These are phyloP conservation scores for Chrysodeixis includens DNA, from an alignment of 2,888 invertebrate genomes.

Conservation along the genomic window DNA sequence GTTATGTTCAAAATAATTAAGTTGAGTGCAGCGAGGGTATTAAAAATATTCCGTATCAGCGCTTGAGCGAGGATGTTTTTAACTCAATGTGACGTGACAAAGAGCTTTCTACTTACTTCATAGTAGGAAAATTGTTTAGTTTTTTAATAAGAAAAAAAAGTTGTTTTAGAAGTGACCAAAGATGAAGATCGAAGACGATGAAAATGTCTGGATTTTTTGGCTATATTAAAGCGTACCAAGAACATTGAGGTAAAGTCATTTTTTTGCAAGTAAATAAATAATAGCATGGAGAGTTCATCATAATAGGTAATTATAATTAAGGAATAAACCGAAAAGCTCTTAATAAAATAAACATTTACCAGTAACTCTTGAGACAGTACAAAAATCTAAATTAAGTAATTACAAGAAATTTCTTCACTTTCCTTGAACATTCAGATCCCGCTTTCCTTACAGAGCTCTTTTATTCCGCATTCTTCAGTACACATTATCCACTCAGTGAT, in stretches of 20 bases:
- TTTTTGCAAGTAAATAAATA: no score
- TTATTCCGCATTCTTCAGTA: conserved; percentile 45
- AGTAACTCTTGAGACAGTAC: not conserved
- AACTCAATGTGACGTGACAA: not conserved
- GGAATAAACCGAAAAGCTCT: no score
- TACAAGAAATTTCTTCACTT: conserved; percentile 26
- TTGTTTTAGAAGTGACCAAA: no score
- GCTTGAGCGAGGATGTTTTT: not conserved
- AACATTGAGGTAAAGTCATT: no score
- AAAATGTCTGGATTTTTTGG: no score
- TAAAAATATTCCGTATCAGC: not conserved
- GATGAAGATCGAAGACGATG: no score
- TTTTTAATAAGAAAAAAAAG: not conserved
- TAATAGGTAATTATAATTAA: no score
- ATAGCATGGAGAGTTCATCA: no score
- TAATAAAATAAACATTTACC: not conserved
- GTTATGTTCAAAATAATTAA: not conserved
- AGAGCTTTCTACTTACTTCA: not conserved
- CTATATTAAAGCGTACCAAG: no score
- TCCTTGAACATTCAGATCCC: conserved; percentile 35
- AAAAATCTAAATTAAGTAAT: conserved; percentile 25
- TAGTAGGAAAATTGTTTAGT: not conserved
- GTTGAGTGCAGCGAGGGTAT: conserved; percentile 1
- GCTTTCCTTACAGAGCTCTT: conserved; percentile 37
- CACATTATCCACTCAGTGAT: conserved; percentile 55